Evolutionary conservation across 2,888 invertebrate genomes (phyloP).

Genomic region (Pammene fasciana): DNA sequence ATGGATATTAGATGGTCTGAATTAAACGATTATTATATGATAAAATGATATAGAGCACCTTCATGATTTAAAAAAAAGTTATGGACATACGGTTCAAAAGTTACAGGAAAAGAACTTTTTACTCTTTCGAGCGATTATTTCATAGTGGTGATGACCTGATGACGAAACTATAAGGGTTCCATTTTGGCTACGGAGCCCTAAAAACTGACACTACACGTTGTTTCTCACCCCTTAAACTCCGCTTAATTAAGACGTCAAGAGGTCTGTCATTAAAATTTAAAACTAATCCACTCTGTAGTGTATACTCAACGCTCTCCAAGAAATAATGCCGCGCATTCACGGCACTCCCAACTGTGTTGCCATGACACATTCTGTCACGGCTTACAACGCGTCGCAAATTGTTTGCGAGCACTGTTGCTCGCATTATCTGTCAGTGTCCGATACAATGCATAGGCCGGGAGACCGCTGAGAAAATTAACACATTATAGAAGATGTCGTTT

Average conservation of each 20-base stretch:
- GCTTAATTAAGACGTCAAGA: neutral
- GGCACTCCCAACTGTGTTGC: slow-evolving; percentile 19
- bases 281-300: slow-evolving; percentile 5
- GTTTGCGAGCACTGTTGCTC: slow-evolving; percentile 36
- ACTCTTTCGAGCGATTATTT: too few relatives aligned
- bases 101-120: too few relatives aligned
- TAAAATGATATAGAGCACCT: too few relatives aligned
- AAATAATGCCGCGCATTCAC: slow-evolving; percentile 21
- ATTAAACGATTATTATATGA: too few relatives aligned
- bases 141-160: too few relatives aligned
- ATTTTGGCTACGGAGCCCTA: too few relatives aligned
- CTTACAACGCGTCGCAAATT: slow-evolving; percentile 35
- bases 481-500: neutral
- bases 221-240: neutral
- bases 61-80: too few relatives aligned
- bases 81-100: too few relatives aligned
- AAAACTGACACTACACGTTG: too few relatives aligned
- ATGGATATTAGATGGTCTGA: too few relatives aligned
- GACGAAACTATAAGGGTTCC: too few relatives aligned
- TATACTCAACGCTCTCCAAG: slow-evolving; percentile 1
- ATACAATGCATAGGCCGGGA: slow-evolving; percentile 17
- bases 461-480: neutral
- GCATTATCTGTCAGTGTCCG: slow-evolving; percentile 39
- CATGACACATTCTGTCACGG: slow-evolving; percentile 33
- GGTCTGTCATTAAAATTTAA: neutral